Evolutionary conservation across 2,888 invertebrate genomes (phyloP), one percentile per base, ranked within the genome.

Genomic region (Catotricha subobsoleta): DNA sequence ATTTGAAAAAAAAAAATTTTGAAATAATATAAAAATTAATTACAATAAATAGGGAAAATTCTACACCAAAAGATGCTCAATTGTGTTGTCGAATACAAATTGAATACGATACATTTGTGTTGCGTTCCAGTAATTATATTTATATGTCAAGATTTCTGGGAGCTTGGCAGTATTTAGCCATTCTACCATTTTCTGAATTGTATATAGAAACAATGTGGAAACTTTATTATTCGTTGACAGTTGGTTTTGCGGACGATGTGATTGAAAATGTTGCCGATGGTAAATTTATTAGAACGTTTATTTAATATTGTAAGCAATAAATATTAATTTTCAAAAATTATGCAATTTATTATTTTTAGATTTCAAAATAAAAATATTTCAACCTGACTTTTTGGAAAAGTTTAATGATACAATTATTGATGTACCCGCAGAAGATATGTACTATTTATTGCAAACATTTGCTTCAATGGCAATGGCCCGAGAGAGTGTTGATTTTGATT

Each of bases 131-230:
- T 27, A 67, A 72, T 43, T 74, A 71, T 48, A 72, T 84, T 43
- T 77, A 80, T 53, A 69, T 72, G 2, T 76, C 79, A 0, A 72
- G 76, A 36, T 75, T 76, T 53, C 65, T 80, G 45, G 80, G 80
- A 8, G 76, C 80, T 2, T 81, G 83, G 79, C 83, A 86, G 57
- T 84, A 82, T 62, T 69, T 84, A 49, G 77, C 81, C 12, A 74
- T 77, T 16, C 66, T 83, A 48, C 82, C 84, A 0, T 80, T 74
- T 52, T 62, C 67, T 45, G 62, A 67, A 36, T 67, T 78, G 21
- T 69, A 74, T 9, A 54, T 66, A 1, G 58, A 62, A 37, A 68
- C 70, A 5, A 54, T 76, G n/a, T 79, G 77, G 77, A 69, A 69
- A 51, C 65, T 78, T 43, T 76, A 72, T 54, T 72, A 72, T 50